phyloP scores from a whole-genome alignment of 2,113 vertebrate species.

The Otocyon megalotis region DNA sequence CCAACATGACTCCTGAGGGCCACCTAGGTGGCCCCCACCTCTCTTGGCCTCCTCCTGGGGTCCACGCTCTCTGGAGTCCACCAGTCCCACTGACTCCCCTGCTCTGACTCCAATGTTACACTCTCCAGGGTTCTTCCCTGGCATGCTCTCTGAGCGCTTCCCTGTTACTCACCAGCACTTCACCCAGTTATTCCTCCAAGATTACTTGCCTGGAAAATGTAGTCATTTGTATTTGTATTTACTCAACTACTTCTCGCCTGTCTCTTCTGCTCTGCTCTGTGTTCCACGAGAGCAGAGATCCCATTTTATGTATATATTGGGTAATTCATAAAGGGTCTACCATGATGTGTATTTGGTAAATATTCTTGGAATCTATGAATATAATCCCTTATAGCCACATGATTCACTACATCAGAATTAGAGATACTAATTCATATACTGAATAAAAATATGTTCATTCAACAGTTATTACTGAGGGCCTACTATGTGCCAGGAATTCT shows the following conservation, averaged over 20 bases:
- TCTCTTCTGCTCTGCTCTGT: not conserved
- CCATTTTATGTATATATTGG: not conserved
- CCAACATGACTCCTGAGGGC: fast-evolving
- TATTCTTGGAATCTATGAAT: not conserved
- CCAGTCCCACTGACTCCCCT: not conserved
- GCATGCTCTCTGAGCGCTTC: fast-evolving
- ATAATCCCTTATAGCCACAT: not conserved
- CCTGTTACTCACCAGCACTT: fast-evolving
- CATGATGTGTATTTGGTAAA: not conserved
- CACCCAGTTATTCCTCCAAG: fast-evolving
- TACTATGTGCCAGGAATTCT: not conserved
- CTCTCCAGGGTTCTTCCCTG: not conserved
- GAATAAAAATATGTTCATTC: not conserved
- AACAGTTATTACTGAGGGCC: not conserved
- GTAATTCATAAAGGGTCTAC: too few relatives aligned
- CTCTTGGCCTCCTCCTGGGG: not conserved
- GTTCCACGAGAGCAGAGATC: not conserved
- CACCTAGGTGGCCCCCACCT: not conserved
- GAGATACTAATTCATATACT: not conserved
- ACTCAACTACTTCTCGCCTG: not conserved
- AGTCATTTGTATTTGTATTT: fast-evolving
- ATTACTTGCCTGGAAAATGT: too few relatives aligned
- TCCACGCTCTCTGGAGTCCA: fast-evolving
- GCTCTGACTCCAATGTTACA: not conserved
- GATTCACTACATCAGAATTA: not conserved